Evolutionary conservation across 1,140 invertebrate genomes (phyloP).

Genomic region (Mylabris phalerata): DNA sequence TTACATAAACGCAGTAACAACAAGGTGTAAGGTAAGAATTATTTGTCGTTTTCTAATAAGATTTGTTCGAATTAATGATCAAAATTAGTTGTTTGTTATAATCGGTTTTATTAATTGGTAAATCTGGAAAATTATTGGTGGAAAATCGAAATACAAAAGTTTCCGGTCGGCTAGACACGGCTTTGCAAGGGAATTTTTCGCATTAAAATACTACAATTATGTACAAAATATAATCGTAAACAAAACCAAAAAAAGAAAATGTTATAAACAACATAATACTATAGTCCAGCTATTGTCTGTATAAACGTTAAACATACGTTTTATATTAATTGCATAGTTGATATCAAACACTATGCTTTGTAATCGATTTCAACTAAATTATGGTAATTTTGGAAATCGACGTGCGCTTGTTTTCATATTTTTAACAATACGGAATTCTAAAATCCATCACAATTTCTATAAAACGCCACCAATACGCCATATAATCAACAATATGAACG

Average conservation of each 20-base stretch:
- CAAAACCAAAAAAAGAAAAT: constrained; percentile 13
- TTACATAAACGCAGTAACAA: too few species aligned
- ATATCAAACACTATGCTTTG: constrained; percentile 31
- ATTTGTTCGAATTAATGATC: too few species aligned
- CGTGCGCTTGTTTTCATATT: constrained; percentile 25
- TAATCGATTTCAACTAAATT: constrained; percentile 36
- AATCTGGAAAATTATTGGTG: too few species aligned
- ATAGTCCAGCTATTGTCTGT: constrained; percentile 20
- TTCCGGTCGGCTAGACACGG: constrained; percentile 19
- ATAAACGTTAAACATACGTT: constrained; percentile 26
- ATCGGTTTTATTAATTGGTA: too few species aligned
- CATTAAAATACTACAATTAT: constrained; percentile 26
- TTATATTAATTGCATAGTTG: constrained; percentile 30
- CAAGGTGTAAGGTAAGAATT: too few species aligned
- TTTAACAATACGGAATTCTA: not conserved
- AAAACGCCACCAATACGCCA: too few species aligned
- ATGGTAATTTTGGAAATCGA: constrained; percentile 35
- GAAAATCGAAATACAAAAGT: constrained; percentile 5
- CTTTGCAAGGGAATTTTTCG: constrained; percentile 19
- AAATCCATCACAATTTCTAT: too few species aligned
- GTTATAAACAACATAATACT: constrained; percentile 24
- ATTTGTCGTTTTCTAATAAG: too few species aligned
- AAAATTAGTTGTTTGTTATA: too few species aligned
- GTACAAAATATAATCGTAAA: constrained; percentile 7
- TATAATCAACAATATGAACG: too few species aligned